phyloP scores from a whole-genome alignment of 2,888 invertebrate species.

The Eupithecia inturbata region DNA sequence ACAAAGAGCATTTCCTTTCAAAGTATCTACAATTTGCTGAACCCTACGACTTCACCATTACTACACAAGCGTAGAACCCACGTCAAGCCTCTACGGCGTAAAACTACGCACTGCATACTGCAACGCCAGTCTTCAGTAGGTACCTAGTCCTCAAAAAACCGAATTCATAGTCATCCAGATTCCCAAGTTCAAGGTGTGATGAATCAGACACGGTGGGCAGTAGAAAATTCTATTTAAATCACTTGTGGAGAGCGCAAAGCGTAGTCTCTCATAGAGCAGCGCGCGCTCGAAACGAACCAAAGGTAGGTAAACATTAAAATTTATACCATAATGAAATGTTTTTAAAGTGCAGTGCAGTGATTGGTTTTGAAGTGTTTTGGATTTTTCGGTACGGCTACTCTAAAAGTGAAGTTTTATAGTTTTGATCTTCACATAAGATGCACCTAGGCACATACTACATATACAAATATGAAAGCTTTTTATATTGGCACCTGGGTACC shows the following conservation, averaged over 20 bases:
- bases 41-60: not conserved
- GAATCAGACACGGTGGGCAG: slow-evolving; percentile 77
- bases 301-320: slow-evolving; percentile 41
- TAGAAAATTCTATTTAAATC: slow-evolving; percentile 81
- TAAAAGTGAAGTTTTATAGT: not conserved
- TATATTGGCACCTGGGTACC: no score
- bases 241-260: slow-evolving; percentile 54
- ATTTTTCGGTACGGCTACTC: not conserved
- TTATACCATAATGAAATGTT: slow-evolving; percentile 9
- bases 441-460: no score
- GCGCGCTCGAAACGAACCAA: slow-evolving; percentile 79
- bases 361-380: slow-evolving; percentile 7
- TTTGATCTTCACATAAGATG: not conserved
- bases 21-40: no score
- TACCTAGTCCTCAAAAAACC: not conserved
- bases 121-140: not conserved
- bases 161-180: slow-evolving; percentile 49
- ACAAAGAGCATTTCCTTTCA: no score
- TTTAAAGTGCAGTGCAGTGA: slow-evolving; percentile 11
- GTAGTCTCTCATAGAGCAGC: slow-evolving; percentile 74
- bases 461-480: no score
- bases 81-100: not conserved
- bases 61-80: not conserved
- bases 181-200: slow-evolving; percentile 79
- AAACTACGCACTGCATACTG: not conserved